Conservation (phyloP, 2,888 invertebrate genomes). For the Halictus ligatus region DNA sequence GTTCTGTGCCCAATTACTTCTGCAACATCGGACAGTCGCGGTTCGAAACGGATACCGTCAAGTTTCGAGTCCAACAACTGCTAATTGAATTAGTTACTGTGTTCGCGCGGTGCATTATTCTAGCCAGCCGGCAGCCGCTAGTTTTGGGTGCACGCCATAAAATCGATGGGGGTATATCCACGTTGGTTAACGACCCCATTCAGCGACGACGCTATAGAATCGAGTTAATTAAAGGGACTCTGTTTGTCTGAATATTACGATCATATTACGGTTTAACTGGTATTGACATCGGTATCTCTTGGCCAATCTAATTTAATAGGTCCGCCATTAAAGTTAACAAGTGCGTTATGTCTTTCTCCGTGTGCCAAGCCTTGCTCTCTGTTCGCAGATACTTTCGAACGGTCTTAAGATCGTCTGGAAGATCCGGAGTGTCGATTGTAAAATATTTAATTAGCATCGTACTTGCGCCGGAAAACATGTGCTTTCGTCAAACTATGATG, state of each 20-base stretch:
- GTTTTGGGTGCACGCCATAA: neutral
- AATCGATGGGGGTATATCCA: neutral
- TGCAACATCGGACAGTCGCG: neutral
- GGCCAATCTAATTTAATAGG: conserved; percentile 29
- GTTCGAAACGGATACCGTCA: neutral
- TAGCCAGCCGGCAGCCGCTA: neutral
- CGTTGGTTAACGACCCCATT: neutral
- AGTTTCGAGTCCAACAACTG: neutral
- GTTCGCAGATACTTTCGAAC: neutral
- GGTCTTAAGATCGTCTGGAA: neutral
- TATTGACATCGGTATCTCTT: neutral
- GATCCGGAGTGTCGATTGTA: neutral
- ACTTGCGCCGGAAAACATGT: neutral
- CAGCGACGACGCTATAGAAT: neutral
- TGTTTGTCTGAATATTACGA: conserved; percentile 15
- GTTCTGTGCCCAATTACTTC: neutral
- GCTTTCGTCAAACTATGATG: neutral
- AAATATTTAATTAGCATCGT: conserved; percentile 2
- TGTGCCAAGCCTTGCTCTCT: neutral
- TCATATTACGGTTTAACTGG: neutral
- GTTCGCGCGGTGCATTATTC: neutral
- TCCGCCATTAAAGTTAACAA: neutral
- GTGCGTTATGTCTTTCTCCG: conserved; percentile 4
- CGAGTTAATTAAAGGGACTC: conserved; percentile 23
- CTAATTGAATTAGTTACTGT: neutral